These are phyloP conservation scores for Drosophila atripex DNA, from an alignment of 2,888 invertebrate species.

Conservation along the genomic window DNA sequence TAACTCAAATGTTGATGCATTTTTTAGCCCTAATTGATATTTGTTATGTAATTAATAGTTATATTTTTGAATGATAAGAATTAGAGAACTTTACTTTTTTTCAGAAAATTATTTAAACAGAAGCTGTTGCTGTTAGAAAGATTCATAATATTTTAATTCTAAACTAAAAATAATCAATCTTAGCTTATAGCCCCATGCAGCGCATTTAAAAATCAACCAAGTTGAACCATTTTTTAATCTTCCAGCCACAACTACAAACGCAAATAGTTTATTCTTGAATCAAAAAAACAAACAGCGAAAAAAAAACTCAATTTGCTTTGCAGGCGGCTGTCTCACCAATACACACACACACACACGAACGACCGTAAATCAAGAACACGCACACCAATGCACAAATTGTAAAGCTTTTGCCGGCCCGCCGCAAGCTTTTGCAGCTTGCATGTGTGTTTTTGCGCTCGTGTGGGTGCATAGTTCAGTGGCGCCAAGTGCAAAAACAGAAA, in stretches of 20 bases:
- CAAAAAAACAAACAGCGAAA: conserved; percentile 26
- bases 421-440: conserved; percentile 61
- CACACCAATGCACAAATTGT: conserved; percentile 15
- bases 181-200: no score
- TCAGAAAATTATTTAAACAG: no score
- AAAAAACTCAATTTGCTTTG: conserved; percentile 55
- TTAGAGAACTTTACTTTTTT: no score
- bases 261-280: conserved; percentile 51
- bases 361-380: conserved; percentile 31
- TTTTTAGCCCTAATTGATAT: no score
- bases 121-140: no score
- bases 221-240: conserved; percentile 34
- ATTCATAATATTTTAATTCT: no score
- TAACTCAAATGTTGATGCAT: conserved; percentile 22
- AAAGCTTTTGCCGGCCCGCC: conserved; percentile 51
- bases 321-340: conserved; percentile 31
- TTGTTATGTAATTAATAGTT: no score
- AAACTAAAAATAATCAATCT: neutral
- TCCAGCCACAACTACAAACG: conserved; percentile 42
- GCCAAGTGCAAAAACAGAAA: conserved; percentile 41
- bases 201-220: conserved; percentile 36
- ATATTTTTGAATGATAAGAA: no score
- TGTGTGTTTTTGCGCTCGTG: conserved; percentile 41
- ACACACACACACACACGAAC: conserved; percentile 22
- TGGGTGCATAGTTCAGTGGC: conserved; percentile 47